A percentile compares a stretch with the other conserved stretches of the same genome.
These are phyloP conservation scores for Heliconius nattereri DNA, from an alignment of 1,140 invertebrate genomes.

Conservation along the genomic window DNA sequence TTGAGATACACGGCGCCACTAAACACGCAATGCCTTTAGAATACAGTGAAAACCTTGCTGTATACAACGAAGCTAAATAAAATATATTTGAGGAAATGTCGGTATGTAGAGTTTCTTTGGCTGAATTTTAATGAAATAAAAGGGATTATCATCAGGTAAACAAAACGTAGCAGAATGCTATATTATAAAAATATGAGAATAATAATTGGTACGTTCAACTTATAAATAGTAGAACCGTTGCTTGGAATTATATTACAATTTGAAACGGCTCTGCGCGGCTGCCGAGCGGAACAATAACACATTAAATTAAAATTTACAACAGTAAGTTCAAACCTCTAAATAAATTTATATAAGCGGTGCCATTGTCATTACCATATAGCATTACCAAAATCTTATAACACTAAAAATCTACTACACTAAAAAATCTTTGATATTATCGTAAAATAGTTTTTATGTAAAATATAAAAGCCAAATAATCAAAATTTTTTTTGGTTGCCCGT, in stretches of 20 bases:
- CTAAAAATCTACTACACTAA: too few species aligned
- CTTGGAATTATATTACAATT: conserved; percentile 44
- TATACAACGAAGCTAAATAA: too few species aligned
- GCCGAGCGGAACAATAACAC: conserved; percentile 59
- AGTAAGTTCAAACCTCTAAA: conserved; percentile 26
- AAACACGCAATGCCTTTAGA: too few species aligned
- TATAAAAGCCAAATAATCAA: too few species aligned
- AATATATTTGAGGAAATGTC: background rate
- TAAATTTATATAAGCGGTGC: background rate
- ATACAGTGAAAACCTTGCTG: too few species aligned
- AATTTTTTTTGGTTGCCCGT: too few species aligned
- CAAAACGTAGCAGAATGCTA: background rate
- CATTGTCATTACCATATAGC: background rate
- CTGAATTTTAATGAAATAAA: background rate
- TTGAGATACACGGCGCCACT: too few species aligned
- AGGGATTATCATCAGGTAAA: background rate
- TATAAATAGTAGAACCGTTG: conserved; percentile 28
- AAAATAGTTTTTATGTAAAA: too few species aligned
- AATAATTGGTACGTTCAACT: background rate
- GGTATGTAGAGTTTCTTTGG: background rate
- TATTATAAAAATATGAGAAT: background rate
- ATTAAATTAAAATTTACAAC: conserved; percentile 19
- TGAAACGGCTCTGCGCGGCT: conserved; percentile 53
- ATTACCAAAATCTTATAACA: background rate
- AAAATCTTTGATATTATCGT: too few species aligned